phyloP scores from a whole-genome alignment of 2,113 vertebrate genomes.

The Tyrannus savana region DNA sequence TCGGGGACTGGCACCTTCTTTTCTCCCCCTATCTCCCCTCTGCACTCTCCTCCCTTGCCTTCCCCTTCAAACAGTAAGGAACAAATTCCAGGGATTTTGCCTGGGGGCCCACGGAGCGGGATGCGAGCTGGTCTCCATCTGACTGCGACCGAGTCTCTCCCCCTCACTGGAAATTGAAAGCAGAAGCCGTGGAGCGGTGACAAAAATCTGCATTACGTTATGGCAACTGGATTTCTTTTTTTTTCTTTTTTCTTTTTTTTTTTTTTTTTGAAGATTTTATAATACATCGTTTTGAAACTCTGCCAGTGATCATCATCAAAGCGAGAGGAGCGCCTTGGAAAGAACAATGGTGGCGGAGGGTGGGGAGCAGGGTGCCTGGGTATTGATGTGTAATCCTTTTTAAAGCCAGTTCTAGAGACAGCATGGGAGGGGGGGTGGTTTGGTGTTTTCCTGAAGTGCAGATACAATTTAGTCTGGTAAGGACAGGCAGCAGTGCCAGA shows the following conservation, averaged over 20 bases:
- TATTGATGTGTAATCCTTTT: constrained; percentile 65
- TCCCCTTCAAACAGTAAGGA: constrained; percentile 61
- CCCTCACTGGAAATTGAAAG: constrained; percentile 83
- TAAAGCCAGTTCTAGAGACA: constrained; percentile 46
- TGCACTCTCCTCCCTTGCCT: background rate
- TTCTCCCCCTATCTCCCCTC: background rate
- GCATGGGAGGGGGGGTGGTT: background rate
- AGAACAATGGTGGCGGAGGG: constrained; percentile 64
- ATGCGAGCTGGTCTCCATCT: constrained; percentile 69
- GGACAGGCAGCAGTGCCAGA: constrained; percentile 17
- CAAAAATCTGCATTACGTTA: constrained; percentile 93
- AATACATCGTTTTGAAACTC: constrained; percentile 82
- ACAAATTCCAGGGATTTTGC: constrained; percentile 72
- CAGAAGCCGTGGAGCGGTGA: constrained; percentile 86
- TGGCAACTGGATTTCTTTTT: constrained; percentile 65
- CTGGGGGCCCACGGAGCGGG: constrained; percentile 38
- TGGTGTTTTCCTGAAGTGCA: constrained; percentile 15
- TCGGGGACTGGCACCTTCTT: background rate
- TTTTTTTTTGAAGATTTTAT: constrained; percentile 70
- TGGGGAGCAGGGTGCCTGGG: constrained; percentile 49
- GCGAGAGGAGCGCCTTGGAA: constrained; percentile 65
- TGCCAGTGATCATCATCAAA: constrained; percentile 88
- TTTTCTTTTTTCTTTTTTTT: background rate
- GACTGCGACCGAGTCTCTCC: constrained; percentile 72
- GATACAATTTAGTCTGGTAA: constrained; percentile 45